Evolutionary conservation across 1,140 invertebrate species (phyloP).

Genomic region (Dolichoris vasculosae): DNA sequence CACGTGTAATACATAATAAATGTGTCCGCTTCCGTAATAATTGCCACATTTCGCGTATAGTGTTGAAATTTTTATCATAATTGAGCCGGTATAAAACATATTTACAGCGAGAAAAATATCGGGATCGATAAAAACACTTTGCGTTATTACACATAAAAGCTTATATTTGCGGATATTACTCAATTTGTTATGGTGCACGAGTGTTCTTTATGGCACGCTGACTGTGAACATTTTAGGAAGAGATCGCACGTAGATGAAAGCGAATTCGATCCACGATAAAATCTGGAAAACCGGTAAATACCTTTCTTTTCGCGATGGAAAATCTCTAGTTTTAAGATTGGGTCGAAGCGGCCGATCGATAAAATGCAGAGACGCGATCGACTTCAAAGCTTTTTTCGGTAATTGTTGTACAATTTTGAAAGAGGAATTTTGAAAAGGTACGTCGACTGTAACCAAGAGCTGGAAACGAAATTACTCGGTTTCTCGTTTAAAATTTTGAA

Average conservation of each 20-base stretch:
- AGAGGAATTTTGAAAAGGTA: too few relatives aligned
- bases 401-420: too few relatives aligned
- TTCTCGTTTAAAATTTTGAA: too few relatives aligned
- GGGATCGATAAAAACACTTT: conserved; percentile 38
- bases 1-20: background rate
- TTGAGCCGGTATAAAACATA: background rate
- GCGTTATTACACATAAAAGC: conserved; percentile 24
- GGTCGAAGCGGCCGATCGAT: background rate
- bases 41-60: background rate
- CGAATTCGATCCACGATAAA: background rate
- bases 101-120: background rate
- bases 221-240: background rate
- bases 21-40: background rate
- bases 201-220: conserved; percentile 11
- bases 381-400: too few relatives aligned
- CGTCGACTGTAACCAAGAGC: too few relatives aligned
- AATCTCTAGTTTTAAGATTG: too few relatives aligned
- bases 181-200: conserved; percentile 23
- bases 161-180: background rate
- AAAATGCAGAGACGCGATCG: background rate
- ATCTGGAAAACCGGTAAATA: background rate
- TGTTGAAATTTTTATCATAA: background rate
- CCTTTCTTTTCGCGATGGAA: background rate
- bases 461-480: too few relatives aligned
- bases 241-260: background rate